These are phyloP conservation scores for Lapara coniferarum DNA, from an alignment of 2,888 invertebrate genomes.

Conservation along the genomic window DNA sequence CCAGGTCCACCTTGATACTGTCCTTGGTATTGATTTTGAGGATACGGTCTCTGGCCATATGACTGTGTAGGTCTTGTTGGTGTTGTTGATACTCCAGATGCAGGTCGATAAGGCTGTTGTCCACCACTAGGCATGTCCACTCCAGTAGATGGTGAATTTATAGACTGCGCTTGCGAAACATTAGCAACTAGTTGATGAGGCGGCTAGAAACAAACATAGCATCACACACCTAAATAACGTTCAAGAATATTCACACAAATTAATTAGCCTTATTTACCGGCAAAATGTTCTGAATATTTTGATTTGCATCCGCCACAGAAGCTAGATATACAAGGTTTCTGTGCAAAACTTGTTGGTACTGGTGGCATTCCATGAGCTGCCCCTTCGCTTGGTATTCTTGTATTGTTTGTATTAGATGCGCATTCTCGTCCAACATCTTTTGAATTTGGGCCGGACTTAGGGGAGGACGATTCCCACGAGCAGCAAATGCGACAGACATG, in stretches of 20 bases:
- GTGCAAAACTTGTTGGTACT: conserved; percentile 97
- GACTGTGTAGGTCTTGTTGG: conserved; percentile 86
- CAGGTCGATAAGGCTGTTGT: conserved; percentile 78
- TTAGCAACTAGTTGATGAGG: conserved; percentile 82
- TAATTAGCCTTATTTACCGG: conserved; percentile 86
- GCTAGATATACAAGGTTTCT: conserved; percentile 98
- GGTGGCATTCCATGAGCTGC: conserved; percentile 95
- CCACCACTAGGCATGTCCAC: conserved; percentile 70
- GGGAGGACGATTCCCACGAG: conserved; percentile 88
- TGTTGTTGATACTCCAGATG: conserved; percentile 78
- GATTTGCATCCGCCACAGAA: conserved; percentile 97
- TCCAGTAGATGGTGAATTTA: conserved; percentile 67
- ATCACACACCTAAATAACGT: not conserved
- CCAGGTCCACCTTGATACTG: conserved; percentile 83
- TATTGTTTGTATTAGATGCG: conserved; percentile 97
- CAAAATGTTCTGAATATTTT: conserved; percentile 94
- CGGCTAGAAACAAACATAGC: conserved; percentile 68
- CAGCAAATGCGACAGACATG: conserved; percentile 90
- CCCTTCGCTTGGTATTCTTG: conserved; percentile 98
- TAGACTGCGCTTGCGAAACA: conserved; percentile 69
- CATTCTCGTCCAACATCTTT: conserved; percentile 98
- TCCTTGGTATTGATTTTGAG: conserved; percentile 86
- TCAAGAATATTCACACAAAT: conserved; percentile 6
- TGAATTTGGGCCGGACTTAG: conserved; percentile 94
- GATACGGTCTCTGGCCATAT: conserved; percentile 87